Evolutionary conservation across 2,888 invertebrate species (phyloP), one percentile per base, ranked within the genome.

Genomic region (Ypsolopha scabrella): DNA sequence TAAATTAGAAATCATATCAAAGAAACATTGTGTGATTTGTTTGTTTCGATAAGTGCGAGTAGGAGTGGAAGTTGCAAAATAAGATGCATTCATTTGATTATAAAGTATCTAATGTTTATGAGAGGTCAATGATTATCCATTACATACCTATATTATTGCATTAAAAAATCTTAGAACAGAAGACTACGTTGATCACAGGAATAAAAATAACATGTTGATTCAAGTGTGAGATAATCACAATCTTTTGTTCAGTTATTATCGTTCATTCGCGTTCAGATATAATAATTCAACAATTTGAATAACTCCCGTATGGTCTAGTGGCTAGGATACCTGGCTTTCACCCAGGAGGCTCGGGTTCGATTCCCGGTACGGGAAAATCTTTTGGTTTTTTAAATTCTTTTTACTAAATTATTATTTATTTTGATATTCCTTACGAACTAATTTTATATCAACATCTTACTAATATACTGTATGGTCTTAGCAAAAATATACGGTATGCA

Each of bases 341-440:
- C 89, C 89, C 89, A 89, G 90, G 90, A 90, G 90, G 90, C 90
- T 90, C 89, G 90, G 90, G 90, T 90, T 90, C 90, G 90, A 90
- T 90, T 90, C 90, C 90, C 89, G 90, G 89, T 89, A 90, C 88
- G 88, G 89, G 89, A 89, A 88, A 53, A 14, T 4, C 24, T 24
- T 24, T 24, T 24, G 2, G 24, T 24, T 24, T 24, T n/a, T 24
- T 3, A 24, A 3, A 24, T 24, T 2, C 2, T 2, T 24, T 24
- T 24, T 7, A 44, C 43, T 14, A 8, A 13, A 9, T 11, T 44
- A 44, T 44, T 44, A 14, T 44, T 44, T 13, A 6, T 14, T 14
- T 13, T 6, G 43, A 14, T 13, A 13, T 44, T 14, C 43, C 9
- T 7, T 43, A 9, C 6, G 11, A 44, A 4, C 6, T 14, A 44